Percentiles rank a stretch among this genome's conserved stretches.
Conservation (phyloP, 2,113 vertebrate genomes). For the Sigmodon hispidus region DNA sequence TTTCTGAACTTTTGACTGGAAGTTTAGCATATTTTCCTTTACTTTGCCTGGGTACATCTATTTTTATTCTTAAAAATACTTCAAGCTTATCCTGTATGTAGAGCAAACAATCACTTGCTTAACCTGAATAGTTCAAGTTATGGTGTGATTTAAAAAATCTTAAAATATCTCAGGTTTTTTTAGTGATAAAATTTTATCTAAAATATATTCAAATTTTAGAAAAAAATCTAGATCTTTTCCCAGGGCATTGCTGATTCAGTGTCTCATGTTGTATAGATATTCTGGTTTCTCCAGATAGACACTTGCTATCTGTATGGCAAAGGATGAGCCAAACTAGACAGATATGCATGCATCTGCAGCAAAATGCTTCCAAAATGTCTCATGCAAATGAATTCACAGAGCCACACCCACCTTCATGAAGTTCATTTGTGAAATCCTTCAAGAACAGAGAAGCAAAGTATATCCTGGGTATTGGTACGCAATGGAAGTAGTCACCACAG, state of each 20-base stretch:
- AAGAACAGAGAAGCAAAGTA: background rate
- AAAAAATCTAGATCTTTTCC: background rate
- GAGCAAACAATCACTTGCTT: background rate
- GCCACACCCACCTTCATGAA: background rate
- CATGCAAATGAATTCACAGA: background rate
- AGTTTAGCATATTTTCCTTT: conserved; percentile 11
- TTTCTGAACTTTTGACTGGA: conserved; percentile 36
- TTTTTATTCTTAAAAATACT: background rate
- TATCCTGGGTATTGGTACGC: background rate
- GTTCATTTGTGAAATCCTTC: background rate
- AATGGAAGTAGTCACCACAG: background rate
- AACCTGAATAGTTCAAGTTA: background rate
- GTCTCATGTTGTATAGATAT: background rate
- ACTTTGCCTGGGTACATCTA: background rate
- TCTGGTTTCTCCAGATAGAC: background rate
- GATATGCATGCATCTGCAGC: background rate
- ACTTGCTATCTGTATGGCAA: background rate
- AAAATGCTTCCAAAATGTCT: background rate
- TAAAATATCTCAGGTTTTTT: background rate
- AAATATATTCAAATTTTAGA: background rate
- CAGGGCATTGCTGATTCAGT: background rate
- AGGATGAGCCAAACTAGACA: background rate
- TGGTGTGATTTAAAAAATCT: background rate
- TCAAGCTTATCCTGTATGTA: background rate
- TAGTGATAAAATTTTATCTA: background rate